Evolutionary conservation across 2,113 vertebrate species (phyloP).

Genomic region (Rhadina sibilatrix): DNA sequence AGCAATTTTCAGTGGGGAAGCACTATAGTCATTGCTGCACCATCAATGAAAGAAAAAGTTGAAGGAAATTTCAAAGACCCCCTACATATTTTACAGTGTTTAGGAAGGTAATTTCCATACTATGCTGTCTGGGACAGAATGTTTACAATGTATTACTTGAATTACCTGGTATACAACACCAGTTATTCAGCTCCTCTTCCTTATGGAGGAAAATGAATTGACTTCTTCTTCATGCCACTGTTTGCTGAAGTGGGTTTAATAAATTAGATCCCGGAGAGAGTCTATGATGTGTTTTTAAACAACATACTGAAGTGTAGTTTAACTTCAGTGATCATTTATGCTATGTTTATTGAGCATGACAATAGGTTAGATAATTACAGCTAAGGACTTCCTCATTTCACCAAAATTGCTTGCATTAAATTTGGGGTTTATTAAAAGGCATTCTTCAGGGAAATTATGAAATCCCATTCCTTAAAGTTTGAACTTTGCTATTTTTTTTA

Average conservation of each 20-base stretch:
- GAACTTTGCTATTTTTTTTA: neutral
- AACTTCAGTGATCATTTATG: neutral
- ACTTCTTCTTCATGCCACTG: neutral
- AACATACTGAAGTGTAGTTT: neutral
- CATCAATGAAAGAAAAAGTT: neutral
- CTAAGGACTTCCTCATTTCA: neutral
- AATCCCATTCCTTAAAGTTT: neutral
- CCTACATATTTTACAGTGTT: neutral
- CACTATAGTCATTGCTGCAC: neutral
- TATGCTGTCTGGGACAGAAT: neutral
- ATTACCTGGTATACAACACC: neutral
- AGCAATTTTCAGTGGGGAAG: neutral
- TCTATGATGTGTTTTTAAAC: slow-evolving; percentile 1
- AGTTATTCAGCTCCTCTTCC: neutral
- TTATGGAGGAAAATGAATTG: neutral
- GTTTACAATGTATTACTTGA: neutral
- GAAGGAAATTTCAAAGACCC: neutral
- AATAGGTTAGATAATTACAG: neutral
- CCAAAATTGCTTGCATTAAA: neutral
- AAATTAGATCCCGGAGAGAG: slow-evolving; percentile 7
- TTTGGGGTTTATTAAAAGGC: neutral
- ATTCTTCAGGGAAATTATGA: neutral
- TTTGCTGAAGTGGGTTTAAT: slow-evolving; percentile 29
- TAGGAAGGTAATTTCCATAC: neutral
- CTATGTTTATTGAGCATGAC: neutral